Evolutionary conservation across 1,140 invertebrate genomes (phyloP).

Genomic region (Eciton burchellii): DNA sequence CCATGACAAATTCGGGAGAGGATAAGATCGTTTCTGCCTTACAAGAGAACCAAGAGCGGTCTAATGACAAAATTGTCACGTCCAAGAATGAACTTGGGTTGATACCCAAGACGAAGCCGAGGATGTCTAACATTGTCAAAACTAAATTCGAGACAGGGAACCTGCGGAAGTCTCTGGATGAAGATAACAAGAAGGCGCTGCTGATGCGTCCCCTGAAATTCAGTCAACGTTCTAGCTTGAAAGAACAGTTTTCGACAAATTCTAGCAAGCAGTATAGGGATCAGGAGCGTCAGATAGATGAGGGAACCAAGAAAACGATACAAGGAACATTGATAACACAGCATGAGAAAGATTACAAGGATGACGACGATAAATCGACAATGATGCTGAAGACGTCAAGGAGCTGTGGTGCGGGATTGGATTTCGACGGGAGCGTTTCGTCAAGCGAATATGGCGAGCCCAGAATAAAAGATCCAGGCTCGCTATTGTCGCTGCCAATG

Average conservation of each 20-base stretch:
- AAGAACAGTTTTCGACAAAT: slow-evolving; percentile 34
- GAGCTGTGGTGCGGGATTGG: slow-evolving; percentile 82
- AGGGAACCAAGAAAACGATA: slow-evolving; percentile 13
- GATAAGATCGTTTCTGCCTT: neutral
- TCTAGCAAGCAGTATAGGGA: neutral
- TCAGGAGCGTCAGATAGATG: slow-evolving; percentile 1
- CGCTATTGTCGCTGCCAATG: slow-evolving; percentile 79
- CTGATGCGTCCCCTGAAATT: slow-evolving; percentile 33
- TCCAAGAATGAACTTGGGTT: slow-evolving; percentile 5
- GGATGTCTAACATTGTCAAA: slow-evolving; percentile 17
- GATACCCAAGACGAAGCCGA: slow-evolving; percentile 48
- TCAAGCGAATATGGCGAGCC: slow-evolving; percentile 71
- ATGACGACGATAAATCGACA: slow-evolving; percentile 70
- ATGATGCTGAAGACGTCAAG: slow-evolving; percentile 76
- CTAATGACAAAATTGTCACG: neutral
- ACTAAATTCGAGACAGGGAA: slow-evolving; percentile 37
- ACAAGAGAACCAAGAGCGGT: neutral
- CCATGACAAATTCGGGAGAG: neutral
- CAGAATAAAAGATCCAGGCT: slow-evolving; percentile 76
- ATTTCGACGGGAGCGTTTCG: slow-evolving; percentile 74
- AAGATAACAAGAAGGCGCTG: slow-evolving; percentile 30
- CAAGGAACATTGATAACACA: slow-evolving; percentile 58
- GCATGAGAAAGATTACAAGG: slow-evolving; percentile 32
- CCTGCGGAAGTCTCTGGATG: neutral
- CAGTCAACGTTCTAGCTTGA: slow-evolving; percentile 51